Conservation (phyloP, 2,113 vertebrate species). For the sheep (Ovis aries) region ARS-UI_Ramb_v3.0 NC_056067.1:4652501-4653000, state of each 20-base stretch:
- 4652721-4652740: not conserved
- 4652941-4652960: rapidly evolving
- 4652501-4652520: not conserved
- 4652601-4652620: not conserved
- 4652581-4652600: not conserved
- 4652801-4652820: not conserved
- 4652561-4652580: not conserved
- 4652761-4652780: not conserved
- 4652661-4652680: not conserved
- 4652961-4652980: not conserved
- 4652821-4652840: not conserved
- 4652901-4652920: not conserved
- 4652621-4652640: not conserved
- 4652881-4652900: not conserved
- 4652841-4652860: not conserved
- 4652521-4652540: not conserved
- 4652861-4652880: not conserved
- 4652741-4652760: not conserved
- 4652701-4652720: not conserved
- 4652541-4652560: not conserved
- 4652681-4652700: not conserved
- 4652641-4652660: not conserved
- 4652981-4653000: not conserved
- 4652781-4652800: not conserved
- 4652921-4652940: not conserved